Base-by-base conservation (phyloP, 2,797 vertebrate species). In the Coendou prehensilis region DNA sequence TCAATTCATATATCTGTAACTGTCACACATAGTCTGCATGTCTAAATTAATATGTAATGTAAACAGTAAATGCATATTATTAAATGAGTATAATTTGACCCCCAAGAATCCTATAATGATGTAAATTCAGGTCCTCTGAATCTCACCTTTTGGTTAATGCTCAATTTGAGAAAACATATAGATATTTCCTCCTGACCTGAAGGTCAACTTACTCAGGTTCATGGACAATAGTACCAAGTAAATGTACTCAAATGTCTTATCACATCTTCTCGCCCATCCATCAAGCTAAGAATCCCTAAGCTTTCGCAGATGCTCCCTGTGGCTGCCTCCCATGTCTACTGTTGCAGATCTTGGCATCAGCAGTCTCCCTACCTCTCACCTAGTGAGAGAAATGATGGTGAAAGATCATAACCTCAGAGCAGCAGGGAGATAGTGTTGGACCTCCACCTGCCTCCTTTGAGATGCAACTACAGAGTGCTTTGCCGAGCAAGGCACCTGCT, bases 111-210 rank as follows among this genome's bases (percentile, higher is more conserved):
- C 47, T 73, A 18, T 79, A 79, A 71, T 56, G 22, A 84, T 86
- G 18, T 17, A 84, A 94, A 94, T 75, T 45, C 75, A 88, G 50
- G 11, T 88, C 56, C 50, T 80, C 30, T 33, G 75, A 91, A 41
- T 22, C 78, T 92, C 41, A 87, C 56, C 73, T 96, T 96, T 17
- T 54, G 84, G 71, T 88, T 93, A 5, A 41, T 41, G 80, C 59
- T 93, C 64, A 94, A 57, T 45, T 69, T 92, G 54, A 94, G 76
- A 95, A 94, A 96, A 95, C 15, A 91, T 11, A 26, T 9, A 91
- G 78, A 69, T n/a, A 89, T 94, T 92, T 93, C 59, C 33, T 52
- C 57, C 79, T 93, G 97, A 96, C 96, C 96, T 96, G 91, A 97
- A 97, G 95, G 95, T 97, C 94, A 92, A 41, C n/a, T n/a, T 45